phyloP scores from a whole-genome alignment of 2,888 invertebrate species.

The Amphipoea lucens region DNA sequence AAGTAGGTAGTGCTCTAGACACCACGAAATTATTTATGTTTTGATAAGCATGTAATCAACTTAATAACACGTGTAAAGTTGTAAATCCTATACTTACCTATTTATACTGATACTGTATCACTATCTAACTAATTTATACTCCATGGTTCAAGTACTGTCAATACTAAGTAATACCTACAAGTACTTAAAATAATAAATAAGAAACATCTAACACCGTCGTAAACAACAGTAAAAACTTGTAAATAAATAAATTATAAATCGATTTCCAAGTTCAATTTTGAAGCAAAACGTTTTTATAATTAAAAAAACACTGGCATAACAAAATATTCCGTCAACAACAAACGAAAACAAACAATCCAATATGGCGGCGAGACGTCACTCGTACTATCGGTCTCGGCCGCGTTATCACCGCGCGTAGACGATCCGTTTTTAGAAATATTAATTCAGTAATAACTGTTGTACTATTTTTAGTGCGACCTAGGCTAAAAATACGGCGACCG shows the following conservation, averaged over 20 bases:
- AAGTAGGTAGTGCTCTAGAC: not conserved
- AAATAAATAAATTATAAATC: slow-evolving; percentile 16
- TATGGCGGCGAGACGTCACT: slow-evolving; percentile 81
- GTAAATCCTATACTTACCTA: not conserved
- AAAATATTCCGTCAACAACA: slow-evolving; percentile 71
- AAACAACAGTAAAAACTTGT: slow-evolving; percentile 7
- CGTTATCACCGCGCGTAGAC: slow-evolving; percentile 88
- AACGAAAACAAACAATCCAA: slow-evolving; percentile 80
- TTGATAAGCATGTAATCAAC: slow-evolving; percentile 15
- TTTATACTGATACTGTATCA: slow-evolving; percentile 7
- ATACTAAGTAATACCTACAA: not conserved
- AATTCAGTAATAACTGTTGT: slow-evolving; percentile 89
- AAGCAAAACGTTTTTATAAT: slow-evolving; percentile 39
- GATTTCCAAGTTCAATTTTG: slow-evolving; percentile 18
- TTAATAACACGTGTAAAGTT: slow-evolving; percentile 7
- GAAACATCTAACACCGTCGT: not conserved
- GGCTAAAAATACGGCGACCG: slow-evolving; percentile 88
- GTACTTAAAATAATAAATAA: not conserved
- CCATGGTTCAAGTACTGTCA: not conserved
- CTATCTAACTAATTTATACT: slow-evolving; percentile 1
- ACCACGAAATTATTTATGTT: not conserved
- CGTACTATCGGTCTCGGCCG: slow-evolving; percentile 83
- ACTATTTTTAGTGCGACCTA: slow-evolving; percentile 90
- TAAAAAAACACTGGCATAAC: slow-evolving; percentile 53
- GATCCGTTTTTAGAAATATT: slow-evolving; percentile 91